Evolutionary conservation across 2,113 vertebrate species (phyloP), one percentile per base, ranked within the genome.

Genomic region (Proterorhinus semilunaris): DNA sequence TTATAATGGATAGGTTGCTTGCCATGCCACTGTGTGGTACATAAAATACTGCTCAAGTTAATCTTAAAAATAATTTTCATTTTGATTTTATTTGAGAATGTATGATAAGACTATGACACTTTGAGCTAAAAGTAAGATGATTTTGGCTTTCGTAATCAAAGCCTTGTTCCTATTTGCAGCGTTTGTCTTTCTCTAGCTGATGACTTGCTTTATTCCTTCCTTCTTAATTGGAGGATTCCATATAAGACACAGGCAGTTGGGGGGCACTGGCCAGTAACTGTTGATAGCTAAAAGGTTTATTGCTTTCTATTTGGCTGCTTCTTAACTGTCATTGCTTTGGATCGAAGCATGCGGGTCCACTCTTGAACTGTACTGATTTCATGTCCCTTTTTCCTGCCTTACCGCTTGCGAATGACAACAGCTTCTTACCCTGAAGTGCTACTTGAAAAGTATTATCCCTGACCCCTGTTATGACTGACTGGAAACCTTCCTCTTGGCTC

Each of bases 381-480:
- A 45, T 61, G 74, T 81, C 76, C 70, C 71, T 83, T 71, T 83
- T 67, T 87, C 83, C 76, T 85, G 78, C 81, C 82, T 84, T 87
- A 86, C 73, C 7, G 71, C 82, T 84, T 82, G 82, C 79, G 82
- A 84, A 84, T 79, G 83, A 85, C 76, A 77, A 76, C 83, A 86
- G 72, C 83, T 50, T 65, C 78, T 72, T 66, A 58, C 70, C 65
- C 71, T 10, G 47, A 84, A 83, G 83, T 85, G 85, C 88, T 87
- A 79, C 87, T 88, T 90, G 88, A 89, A 88, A 82, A 88, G 72
- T 84, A 90, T 82, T 78, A 86, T 85, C 70, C 83, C 83, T 75
- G 71, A 84, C 83, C 89, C 83, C 80, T 82, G 74, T 87, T 87
- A 84, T 74, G 78, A 88, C 80, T 87, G 83, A 85, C 84, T 85